These are phyloP conservation scores for Orussus abietinus DNA, from an alignment of 1,140 invertebrate genomes.

Conservation along the genomic window DNA sequence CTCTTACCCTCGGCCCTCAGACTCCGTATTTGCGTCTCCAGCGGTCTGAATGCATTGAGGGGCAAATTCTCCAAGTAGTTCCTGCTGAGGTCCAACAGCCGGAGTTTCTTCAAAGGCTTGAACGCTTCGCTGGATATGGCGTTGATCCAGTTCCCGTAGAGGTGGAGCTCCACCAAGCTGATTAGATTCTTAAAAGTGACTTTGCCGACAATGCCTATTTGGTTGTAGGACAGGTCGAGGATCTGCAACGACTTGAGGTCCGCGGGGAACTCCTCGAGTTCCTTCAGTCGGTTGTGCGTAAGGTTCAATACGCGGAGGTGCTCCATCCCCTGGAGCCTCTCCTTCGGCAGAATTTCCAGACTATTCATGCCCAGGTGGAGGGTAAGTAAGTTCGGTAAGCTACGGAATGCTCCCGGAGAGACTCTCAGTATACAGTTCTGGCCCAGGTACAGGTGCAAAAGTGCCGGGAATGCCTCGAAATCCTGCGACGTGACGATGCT, in stretches of 20 bases:
- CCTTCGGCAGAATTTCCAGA: constrained; percentile 78
- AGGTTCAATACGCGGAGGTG: constrained; percentile 73
- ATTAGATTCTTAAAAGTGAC: constrained; percentile 71
- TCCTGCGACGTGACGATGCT: constrained; percentile 82
- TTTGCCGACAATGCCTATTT: constrained; percentile 72
- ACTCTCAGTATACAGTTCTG: constrained; percentile 75
- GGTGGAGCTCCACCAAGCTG: constrained; percentile 70
- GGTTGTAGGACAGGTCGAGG: constrained; percentile 80
- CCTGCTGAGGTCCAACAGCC: constrained; percentile 75
- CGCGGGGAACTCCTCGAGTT: constrained; percentile 76
- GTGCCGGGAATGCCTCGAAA: constrained; percentile 78
- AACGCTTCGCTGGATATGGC: constrained; percentile 75
- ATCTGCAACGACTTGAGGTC: constrained; percentile 74
- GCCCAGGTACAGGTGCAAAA: constrained; percentile 70
- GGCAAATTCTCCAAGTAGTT: constrained; percentile 82
- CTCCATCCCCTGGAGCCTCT: constrained; percentile 74
- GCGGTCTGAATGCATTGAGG: constrained; percentile 67
- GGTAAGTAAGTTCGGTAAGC: constrained; percentile 69
- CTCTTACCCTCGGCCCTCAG: constrained; percentile 72
- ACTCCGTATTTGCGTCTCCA: constrained; percentile 77
- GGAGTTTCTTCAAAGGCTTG: constrained; percentile 71
- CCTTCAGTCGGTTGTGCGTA: constrained; percentile 75
- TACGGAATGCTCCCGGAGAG: constrained; percentile 80
- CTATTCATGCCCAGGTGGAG: constrained; percentile 82
- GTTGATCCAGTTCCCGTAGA: constrained; percentile 80